Evolutionary conservation across 2,113 vertebrate genomes (phyloP).

Genomic region (Galeopterus variegatus): DNA sequence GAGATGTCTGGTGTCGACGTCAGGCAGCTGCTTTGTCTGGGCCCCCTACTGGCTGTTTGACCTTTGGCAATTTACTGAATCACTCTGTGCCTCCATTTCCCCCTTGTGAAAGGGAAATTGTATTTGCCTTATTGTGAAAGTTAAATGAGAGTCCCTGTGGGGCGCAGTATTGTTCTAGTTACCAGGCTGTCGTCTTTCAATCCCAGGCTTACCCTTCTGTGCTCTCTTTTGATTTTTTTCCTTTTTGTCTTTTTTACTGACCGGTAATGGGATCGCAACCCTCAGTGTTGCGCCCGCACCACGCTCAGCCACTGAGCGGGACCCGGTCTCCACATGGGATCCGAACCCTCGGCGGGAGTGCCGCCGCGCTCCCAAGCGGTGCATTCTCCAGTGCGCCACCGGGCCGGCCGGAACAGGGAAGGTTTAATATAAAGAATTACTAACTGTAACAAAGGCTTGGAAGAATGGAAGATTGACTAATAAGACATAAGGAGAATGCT

Average conservation of each 20-base stretch:
- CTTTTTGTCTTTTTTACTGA: no score
- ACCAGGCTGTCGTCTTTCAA: fast-evolving
- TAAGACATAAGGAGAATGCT: neutral
- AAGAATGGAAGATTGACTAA: no score
- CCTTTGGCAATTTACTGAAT: neutral
- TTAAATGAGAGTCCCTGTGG: neutral
- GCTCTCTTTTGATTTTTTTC: neutral
- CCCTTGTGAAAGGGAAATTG: no score
- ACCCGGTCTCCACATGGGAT: no score
- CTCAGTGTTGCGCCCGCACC: no score
- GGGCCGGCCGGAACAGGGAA: neutral
- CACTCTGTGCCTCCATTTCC: neutral
- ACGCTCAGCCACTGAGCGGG: no score
- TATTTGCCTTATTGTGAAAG: neutral
- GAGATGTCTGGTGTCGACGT: neutral
- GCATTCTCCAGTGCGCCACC: no score
- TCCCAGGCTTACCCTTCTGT: neutral
- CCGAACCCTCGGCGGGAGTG: no score
- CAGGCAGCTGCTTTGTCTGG: neutral
- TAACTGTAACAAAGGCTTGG: neutral
- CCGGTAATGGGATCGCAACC: no score
- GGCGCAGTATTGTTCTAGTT: neutral
- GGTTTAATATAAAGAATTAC: neutral
- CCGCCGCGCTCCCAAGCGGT: no score
- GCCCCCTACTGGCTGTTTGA: neutral